Conservation (phyloP, 2,888 invertebrate genomes). For the Volucella inanis region DNA sequence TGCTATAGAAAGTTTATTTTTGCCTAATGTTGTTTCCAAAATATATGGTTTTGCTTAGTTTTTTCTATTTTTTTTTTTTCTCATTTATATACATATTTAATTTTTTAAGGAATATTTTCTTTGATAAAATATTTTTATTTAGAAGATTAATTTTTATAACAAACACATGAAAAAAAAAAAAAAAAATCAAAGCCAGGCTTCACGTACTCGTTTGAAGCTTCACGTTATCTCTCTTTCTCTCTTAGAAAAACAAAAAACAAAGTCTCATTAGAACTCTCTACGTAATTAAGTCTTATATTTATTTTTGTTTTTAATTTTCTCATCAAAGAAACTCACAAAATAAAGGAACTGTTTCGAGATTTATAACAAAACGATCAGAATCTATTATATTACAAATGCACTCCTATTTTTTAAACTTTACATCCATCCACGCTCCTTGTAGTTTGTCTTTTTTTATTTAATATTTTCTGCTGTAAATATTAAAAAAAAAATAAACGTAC, state of each 20-base stretch:
- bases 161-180: slow-evolving; percentile 10
- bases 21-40: slow-evolving; percentile 75
- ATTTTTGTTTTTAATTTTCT: slow-evolving; percentile 43
- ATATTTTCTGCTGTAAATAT: slow-evolving; percentile 50
- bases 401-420: slow-evolving; percentile 46
- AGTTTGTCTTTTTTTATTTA: slow-evolving; percentile 36
- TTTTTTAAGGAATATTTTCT: slow-evolving; percentile 69
- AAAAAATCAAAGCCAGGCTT: slow-evolving; percentile 41
- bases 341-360: slow-evolving; percentile 28
- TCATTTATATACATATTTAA: slow-evolving; percentile 37
- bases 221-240: slow-evolving; percentile 62
- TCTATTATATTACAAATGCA: slow-evolving; percentile 22
- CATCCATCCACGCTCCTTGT: slow-evolving; percentile 57
- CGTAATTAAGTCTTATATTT: slow-evolving; percentile 51
- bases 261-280: slow-evolving; percentile 59
- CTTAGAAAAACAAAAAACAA: slow-evolving; percentile 47
- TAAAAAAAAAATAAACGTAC: slow-evolving; percentile 50
- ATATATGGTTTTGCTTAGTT: slow-evolving; percentile 65
- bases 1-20: slow-evolving; percentile 81
- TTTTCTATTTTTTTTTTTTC: slow-evolving; percentile 37
- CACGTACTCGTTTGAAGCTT: slow-evolving; percentile 64
- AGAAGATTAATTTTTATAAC: slow-evolving; percentile 48
- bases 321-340: slow-evolving; percentile 34
- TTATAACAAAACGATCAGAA: slow-evolving; percentile 40
- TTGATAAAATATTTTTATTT: slow-evolving; percentile 63